Conservation (phyloP, 1,140 invertebrate species). For the Arctopsyche grandis region DNA sequence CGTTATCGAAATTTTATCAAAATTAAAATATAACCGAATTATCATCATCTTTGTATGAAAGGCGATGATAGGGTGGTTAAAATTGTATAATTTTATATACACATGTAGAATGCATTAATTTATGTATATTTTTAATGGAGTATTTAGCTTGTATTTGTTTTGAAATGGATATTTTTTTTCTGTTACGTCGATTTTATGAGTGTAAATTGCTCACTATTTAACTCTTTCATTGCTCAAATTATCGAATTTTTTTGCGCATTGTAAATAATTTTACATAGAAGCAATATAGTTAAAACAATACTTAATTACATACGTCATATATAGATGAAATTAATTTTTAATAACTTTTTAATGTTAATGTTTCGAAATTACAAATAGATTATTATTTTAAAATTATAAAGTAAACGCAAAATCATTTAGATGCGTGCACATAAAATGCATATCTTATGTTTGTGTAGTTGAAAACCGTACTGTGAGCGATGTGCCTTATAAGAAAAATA, state of each 20-base stretch:
- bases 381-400: not conserved
- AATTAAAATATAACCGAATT: too few relatives aligned
- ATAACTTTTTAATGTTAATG: not conserved
- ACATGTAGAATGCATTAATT: not conserved
- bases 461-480: not conserved
- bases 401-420: not conserved
- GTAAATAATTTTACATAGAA: too few relatives aligned
- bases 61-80: not conserved
- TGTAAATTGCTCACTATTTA: not conserved
- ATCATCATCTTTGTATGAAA: not conserved
- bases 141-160: too few relatives aligned
- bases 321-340: not conserved
- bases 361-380: not conserved
- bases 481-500: not conserved
- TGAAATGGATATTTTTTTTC: not conserved
- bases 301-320: not conserved
- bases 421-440: too few relatives aligned
- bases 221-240: not conserved
- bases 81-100: slow-evolving; percentile 4
- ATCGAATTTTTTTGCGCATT: not conserved
- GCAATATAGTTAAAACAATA: not conserved
- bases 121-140: too few relatives aligned
- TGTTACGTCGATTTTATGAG: not conserved
- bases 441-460: too few relatives aligned
- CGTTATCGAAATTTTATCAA: too few relatives aligned